These are phyloP conservation scores for Apeltes quadracus DNA, from an alignment of 2,113 vertebrate genomes.

Conservation along the genomic window DNA sequence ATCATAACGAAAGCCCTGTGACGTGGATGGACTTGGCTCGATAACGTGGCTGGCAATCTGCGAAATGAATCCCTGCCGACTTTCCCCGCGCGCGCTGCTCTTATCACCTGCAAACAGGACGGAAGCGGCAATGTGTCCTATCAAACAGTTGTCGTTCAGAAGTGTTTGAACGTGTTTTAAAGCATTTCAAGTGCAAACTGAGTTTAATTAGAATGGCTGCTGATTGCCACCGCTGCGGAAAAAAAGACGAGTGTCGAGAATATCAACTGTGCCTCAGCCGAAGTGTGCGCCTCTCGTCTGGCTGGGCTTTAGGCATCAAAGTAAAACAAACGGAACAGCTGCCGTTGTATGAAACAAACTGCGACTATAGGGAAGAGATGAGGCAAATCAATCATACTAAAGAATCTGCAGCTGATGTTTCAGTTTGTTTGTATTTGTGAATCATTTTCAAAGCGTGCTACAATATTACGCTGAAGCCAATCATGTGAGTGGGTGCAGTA, in stretches of 20 bases:
- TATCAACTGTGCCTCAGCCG: slow-evolving; percentile 52
- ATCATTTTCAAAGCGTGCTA: slow-evolving; percentile 20
- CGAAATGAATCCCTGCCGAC: slow-evolving; percentile 48
- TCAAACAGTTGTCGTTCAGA: slow-evolving; percentile 66
- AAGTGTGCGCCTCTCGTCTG: slow-evolving; percentile 9
- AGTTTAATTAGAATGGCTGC: slow-evolving; percentile 72
- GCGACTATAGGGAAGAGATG: slow-evolving; percentile 6
- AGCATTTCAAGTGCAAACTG: slow-evolving; percentile 69
- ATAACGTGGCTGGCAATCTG: slow-evolving; percentile 57
- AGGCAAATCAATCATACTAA: slow-evolving; percentile 26
- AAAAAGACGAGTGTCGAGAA: slow-evolving; percentile 51
- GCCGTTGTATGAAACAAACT: slow-evolving; percentile 1
- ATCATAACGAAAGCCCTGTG: slow-evolving; percentile 53
- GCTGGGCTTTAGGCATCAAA: slow-evolving; percentile 40
- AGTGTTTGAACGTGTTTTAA: slow-evolving; percentile 72
- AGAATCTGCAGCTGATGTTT: slow-evolving; percentile 10
- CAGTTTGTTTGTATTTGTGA: slow-evolving; percentile 25
- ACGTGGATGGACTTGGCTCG: slow-evolving; percentile 52
- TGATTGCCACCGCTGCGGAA: slow-evolving; percentile 53
- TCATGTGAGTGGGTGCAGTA: slow-evolving; percentile 15
- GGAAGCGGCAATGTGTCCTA: slow-evolving; percentile 64
- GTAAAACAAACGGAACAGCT: slow-evolving; percentile 15
- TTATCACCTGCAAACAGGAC: slow-evolving; percentile 72
- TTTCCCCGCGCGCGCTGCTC: slow-evolving; percentile 39
- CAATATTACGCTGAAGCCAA: slow-evolving; percentile 12